Percentiles rank a stretch among this genome's conserved stretches.
Conservation (phyloP, 1,140 invertebrate genomes). For the Adelges cooleyi region DNA sequence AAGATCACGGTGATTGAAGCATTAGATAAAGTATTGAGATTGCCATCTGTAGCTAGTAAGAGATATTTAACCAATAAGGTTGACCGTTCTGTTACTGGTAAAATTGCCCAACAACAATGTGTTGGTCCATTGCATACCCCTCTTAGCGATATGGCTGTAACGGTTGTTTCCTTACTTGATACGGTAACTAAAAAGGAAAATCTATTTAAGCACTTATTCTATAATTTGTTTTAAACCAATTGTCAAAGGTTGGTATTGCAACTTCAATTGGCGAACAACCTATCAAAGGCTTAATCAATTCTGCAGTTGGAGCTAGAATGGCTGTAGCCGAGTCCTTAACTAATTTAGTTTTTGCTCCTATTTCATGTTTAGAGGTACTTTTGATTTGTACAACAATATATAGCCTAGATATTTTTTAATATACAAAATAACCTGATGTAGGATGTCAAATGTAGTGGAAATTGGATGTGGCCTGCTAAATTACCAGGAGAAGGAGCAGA, state of each 20-base stretch:
- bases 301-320: constrained; percentile 77
- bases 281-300: constrained; percentile 75
- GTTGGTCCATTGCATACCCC: constrained; percentile 93
- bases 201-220: not conserved
- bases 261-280: constrained; percentile 95
- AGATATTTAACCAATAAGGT: constrained; percentile 90
- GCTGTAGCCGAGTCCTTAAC: constrained; percentile 86
- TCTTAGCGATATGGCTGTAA: constrained; percentile 86
- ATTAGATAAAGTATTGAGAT: constrained; percentile 66
- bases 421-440: constrained; percentile 33
- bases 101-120: constrained; percentile 94
- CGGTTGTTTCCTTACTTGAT: constrained; percentile 65
- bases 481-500: constrained; percentile 78
- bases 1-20: constrained; percentile 50
- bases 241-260: constrained; percentile 65
- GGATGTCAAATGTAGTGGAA: constrained; percentile 93
- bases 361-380: constrained; percentile 58
- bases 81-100: constrained; percentile 90
- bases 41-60: constrained; percentile 89
- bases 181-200: constrained; percentile 38
- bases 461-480: constrained; percentile 99
- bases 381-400: not conserved
- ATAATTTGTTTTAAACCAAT: constrained; percentile 22
- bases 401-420: not conserved
- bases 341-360: constrained; percentile 90